phyloP scores from a whole-genome alignment of 2,797 vertebrate genomes.

The Leucoraja ocellata region DNA sequence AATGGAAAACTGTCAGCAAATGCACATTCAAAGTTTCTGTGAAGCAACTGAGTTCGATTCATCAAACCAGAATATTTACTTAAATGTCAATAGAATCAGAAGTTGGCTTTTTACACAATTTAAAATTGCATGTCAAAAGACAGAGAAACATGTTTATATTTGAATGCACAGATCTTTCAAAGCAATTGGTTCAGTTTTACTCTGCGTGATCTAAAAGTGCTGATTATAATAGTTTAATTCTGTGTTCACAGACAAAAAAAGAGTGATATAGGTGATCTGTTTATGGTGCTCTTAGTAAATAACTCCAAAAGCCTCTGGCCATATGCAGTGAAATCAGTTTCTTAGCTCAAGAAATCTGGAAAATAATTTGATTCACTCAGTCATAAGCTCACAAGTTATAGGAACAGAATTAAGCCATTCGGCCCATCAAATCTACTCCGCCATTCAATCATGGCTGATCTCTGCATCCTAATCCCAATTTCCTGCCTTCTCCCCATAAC shows the following conservation, averaged over 20 bases:
- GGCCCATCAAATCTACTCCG: no score
- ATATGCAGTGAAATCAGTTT: neutral
- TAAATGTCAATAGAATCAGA: neutral
- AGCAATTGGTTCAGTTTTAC: neutral
- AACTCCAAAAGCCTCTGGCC: neutral
- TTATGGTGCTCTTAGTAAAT: neutral
- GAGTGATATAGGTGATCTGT: neutral
- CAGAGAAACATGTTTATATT: slow-evolving; percentile 19
- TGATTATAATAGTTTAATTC: neutral
- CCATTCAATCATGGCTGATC: no score
- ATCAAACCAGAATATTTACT: neutral
- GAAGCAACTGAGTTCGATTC: neutral
- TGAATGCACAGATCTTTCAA: neutral
- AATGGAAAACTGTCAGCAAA: neutral
- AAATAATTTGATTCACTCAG: neutral
- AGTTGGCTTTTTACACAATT: neutral
- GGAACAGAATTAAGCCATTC: no score
- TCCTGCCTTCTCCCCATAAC: no score
- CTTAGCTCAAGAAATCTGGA: neutral
- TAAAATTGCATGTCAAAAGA: slow-evolving; percentile 2
- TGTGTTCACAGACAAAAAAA: neutral
- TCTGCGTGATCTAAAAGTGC: neutral
- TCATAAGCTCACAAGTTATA: no score
- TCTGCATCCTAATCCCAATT: no score
- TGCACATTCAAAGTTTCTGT: neutral